Evolutionary conservation across 2,113 vertebrate genomes (phyloP).

Genomic region (Sphyrna mokarran): DNA sequence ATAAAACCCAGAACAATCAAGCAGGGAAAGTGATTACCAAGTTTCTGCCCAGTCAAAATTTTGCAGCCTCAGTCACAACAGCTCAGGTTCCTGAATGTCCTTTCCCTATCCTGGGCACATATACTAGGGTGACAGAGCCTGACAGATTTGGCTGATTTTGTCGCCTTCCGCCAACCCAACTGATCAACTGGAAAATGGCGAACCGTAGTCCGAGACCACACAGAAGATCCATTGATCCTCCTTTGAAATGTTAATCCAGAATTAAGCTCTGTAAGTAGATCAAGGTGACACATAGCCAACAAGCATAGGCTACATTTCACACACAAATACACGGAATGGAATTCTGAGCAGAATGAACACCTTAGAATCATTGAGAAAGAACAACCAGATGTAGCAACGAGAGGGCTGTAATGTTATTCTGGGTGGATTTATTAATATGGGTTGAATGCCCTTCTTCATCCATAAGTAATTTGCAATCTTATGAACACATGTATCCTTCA

Average conservation of each 20-base stretch:
- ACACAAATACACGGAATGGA: background rate
- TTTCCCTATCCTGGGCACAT: background rate
- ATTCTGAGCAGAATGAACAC: background rate
- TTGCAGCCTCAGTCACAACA: background rate
- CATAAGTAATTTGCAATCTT: background rate
- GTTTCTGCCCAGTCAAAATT: background rate
- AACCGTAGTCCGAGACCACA: background rate
- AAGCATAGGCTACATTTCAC: background rate
- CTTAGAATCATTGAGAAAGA: background rate
- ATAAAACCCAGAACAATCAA: background rate
- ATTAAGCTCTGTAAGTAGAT: background rate
- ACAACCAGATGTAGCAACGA: background rate
- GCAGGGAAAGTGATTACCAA: background rate
- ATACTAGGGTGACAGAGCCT: background rate
- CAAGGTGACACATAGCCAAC: background rate
- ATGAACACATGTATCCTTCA: background rate
- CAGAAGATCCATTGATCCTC: background rate
- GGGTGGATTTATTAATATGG: background rate
- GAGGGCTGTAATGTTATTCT: background rate
- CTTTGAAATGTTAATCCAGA: background rate
- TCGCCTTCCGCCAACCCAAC: background rate
- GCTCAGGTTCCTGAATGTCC: background rate
- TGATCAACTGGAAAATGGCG: background rate
- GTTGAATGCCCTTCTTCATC: background rate
- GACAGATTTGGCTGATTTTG: background rate